Evolutionary conservation across 2,113 vertebrate species (phyloP), one percentile per base, ranked within the genome.

Genomic region (Neolamprologus sp.): DNA sequence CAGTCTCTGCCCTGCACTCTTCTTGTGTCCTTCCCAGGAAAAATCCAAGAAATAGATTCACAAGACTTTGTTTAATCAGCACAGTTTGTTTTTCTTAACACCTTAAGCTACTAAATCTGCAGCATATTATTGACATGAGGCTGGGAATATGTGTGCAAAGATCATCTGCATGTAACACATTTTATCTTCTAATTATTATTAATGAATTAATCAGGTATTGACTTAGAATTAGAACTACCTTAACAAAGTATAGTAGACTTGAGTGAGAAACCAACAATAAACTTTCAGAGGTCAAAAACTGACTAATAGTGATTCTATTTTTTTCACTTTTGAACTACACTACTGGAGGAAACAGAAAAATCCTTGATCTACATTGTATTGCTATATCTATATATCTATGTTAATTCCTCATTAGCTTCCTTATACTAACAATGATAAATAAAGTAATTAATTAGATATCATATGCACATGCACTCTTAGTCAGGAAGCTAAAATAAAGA

Each of bases 31-130:
- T 53, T 33, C 84, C 7, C 31, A 28, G 40, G 23, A 71, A 57
- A 88, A 91, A 81, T 79, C 14, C 3, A 68, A 31, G 55, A 51
- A 87, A 90, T 31, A 82, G 65, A 91, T 83, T 86, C 58, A 71
- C 51, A 85, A 84, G 82, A 89, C 55, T 91, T 94, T 82, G 91
- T 92, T 89, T 92, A 85, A 89, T 82, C 42, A 87, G 45, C 79
- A 68, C 68, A 63, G 71, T 88, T 93, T 93, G 84, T 89, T 87
- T 51, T 92, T 89, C 19, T 3, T 17, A 79, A 84, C 58, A 68
- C 45, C 1, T 17, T 68, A 33, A 84, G 65, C 40, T 53, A 42
- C 53, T 84, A 63, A 83, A 85, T 89, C 21, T 87, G 35, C 7
- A 49, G 65, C 73, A 57, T 54, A 51, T 82, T 79, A 79, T 33